Conservation (phyloP, 2,113 vertebrate genomes). For the Callorhinus ursinus region DNA sequence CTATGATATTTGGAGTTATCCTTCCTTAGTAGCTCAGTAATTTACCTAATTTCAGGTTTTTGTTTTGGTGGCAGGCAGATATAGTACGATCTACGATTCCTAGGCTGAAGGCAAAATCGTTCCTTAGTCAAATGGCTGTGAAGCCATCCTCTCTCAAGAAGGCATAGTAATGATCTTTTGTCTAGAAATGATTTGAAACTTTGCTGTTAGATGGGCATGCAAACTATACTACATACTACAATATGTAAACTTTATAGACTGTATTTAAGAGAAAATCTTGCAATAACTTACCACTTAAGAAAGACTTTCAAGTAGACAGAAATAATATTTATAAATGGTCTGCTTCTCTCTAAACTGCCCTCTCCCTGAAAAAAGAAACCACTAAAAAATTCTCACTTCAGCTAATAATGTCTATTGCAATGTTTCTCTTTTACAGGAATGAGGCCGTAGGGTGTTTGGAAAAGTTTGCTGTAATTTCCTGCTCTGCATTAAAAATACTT, state of each 20-base stretch:
- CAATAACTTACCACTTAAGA: neutral
- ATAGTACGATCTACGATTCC: neutral
- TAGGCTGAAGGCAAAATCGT: neutral
- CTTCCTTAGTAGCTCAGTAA: neutral
- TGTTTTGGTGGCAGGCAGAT: neutral
- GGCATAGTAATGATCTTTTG: neutral
- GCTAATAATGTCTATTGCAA: neutral
- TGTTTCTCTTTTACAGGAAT: conserved; percentile 71
- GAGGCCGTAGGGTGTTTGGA: conserved; percentile 90
- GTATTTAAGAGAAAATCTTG: neutral
- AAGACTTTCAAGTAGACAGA: neutral
- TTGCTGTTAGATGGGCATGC: neutral
- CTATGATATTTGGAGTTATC: neutral
- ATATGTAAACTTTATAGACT: neutral
- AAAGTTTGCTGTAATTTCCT: conserved; percentile 85
- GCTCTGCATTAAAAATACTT: conserved; percentile 90
- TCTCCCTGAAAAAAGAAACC: neutral
- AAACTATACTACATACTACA: too few relatives aligned
- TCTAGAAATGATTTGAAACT: neutral
- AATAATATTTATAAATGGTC: neutral
- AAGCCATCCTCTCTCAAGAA: neutral
- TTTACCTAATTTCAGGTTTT: neutral
- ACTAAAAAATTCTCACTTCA: neutral
- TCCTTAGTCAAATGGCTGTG: neutral
- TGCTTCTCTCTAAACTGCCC: neutral